Percentiles rank a stretch among this genome's conserved stretches.
phyloP scores from a whole-genome alignment of 1,140 invertebrate genomes.

The Drosophila kikkawai region DNA sequence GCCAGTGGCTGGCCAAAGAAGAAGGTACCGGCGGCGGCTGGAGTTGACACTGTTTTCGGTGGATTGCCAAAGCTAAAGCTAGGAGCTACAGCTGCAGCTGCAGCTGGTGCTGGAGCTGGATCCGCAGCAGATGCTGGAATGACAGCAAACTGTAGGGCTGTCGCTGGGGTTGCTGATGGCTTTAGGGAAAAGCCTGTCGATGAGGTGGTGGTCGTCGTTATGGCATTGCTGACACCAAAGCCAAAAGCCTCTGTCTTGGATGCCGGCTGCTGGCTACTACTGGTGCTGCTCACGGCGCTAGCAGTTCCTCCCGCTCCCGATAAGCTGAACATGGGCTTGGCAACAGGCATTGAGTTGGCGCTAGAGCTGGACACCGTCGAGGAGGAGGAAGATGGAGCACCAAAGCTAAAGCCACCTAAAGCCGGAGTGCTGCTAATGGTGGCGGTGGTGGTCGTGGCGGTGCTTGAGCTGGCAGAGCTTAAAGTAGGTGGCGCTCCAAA shows the following conservation, averaged over 20 bases:
- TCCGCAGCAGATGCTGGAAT: constrained; percentile 4
- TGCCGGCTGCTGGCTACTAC: constrained; percentile 17
- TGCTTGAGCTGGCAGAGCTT: constrained; percentile 13
- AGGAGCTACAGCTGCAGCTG: background rate
- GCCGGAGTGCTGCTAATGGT: background rate
- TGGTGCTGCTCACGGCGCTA: constrained; percentile 37
- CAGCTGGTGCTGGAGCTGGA: background rate
- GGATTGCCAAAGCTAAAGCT: constrained; percentile 30
- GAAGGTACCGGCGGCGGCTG: constrained; percentile 5
- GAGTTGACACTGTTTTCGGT: background rate
- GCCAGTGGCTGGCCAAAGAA: constrained; percentile 41
- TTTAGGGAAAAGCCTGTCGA: constrained; percentile 18
- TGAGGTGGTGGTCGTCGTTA: constrained; percentile 27
- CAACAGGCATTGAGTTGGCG: constrained; percentile 1
- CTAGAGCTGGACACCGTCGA: constrained; percentile 31
- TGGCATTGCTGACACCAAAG: constrained; percentile 17
- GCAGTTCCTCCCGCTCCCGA: background rate
- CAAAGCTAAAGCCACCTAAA: constrained; percentile 46
- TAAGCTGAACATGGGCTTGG: constrained; percentile 40
- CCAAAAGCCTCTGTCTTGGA: background rate
- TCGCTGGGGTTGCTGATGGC: constrained; percentile 12
- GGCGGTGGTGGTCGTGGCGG: background rate
- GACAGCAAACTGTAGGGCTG: background rate
- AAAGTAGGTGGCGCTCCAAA: constrained; percentile 23
- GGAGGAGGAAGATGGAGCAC: constrained; percentile 2